Percentiles rank a stretch among this genome's conserved stretches.
Conservation (phyloP, 2,888 invertebrate species). For the Biston betularia region DNA sequence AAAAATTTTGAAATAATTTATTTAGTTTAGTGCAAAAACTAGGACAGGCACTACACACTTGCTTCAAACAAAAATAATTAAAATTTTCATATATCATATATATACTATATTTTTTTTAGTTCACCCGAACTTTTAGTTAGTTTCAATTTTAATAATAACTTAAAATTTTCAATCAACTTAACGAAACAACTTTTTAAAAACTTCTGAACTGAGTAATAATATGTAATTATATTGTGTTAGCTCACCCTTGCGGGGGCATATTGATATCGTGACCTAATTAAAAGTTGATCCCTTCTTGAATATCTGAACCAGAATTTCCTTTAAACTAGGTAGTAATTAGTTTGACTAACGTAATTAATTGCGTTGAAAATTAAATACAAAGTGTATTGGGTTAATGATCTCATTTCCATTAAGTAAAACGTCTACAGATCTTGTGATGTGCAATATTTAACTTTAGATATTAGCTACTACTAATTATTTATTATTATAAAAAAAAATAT, state of each 20-base stretch:
- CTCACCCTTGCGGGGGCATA: neutral
- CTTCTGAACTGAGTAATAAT: too few relatives aligned
- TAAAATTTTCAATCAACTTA: neutral
- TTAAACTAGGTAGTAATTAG: conserved; percentile 27
- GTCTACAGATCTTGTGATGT: neutral
- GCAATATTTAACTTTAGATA: neutral
- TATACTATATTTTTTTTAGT: too few relatives aligned
- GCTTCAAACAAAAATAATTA: too few relatives aligned
- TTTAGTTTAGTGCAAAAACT: too few relatives aligned
- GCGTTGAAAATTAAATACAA: conserved; percentile 13
- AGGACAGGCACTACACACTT: too few relatives aligned
- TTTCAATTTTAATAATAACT: too few relatives aligned
- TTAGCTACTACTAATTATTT: too few relatives aligned
- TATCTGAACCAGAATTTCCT: conserved; percentile 16
- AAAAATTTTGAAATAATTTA: too few relatives aligned
- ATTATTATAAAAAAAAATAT: too few relatives aligned
- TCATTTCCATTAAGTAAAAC: conserved; percentile 10
- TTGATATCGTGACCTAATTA: conserved; percentile 12
- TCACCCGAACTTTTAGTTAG: too few relatives aligned
- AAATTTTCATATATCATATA: too few relatives aligned
- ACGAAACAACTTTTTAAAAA: too few relatives aligned
- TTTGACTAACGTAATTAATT: conserved; percentile 26
- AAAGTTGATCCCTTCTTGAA: conserved; percentile 15
- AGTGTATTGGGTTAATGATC: conserved; percentile 13
- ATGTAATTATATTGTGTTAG: neutral